These are phyloP conservation scores for Agrypnus murinus DNA, from an alignment of 2,888 invertebrate species.

Conservation along the genomic window DNA sequence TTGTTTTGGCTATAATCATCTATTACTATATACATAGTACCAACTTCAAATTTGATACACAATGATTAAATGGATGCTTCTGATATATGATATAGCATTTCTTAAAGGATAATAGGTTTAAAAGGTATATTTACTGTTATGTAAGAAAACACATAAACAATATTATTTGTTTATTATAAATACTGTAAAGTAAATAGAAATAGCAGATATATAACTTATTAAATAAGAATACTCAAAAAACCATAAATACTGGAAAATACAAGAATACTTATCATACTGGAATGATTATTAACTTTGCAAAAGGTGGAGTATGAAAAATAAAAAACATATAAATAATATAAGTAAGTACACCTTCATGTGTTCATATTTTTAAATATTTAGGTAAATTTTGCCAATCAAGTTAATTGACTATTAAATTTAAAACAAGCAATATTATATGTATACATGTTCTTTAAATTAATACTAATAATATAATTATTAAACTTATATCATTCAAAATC, in stretches of 20 bases:
- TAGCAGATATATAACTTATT: conserved; percentile 40
- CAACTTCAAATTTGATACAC: no score
- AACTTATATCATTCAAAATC: conserved; percentile 40
- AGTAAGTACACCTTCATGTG: background rate
- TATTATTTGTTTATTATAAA: conserved; percentile 45
- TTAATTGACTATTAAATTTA: conserved; percentile 24
- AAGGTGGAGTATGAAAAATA: conserved; percentile 39
- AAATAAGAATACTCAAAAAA: conserved; percentile 44
- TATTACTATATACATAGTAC: no score
- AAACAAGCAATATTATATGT: conserved; percentile 17
- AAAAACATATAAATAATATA: conserved; percentile 27
- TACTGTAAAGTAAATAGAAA: conserved; percentile 49
- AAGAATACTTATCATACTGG: conserved; percentile 36
- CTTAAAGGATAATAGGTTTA: no score
- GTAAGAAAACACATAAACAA: conserved; percentile 30
- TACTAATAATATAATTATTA: conserved; percentile 4
- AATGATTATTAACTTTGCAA: conserved; percentile 31
- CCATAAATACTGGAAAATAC: conserved; percentile 45
- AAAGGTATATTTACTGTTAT: no score
- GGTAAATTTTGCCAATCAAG: conserved; percentile 20
- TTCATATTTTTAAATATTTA: background rate
- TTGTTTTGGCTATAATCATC: no score
- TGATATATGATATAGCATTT: no score
- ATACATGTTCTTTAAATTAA: conserved; percentile 24
- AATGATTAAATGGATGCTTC: no score